Percentiles rank a stretch among this genome's conserved stretches.
phyloP scores from a whole-genome alignment of 2,113 vertebrate species.

The Nestor notabilis region DNA sequence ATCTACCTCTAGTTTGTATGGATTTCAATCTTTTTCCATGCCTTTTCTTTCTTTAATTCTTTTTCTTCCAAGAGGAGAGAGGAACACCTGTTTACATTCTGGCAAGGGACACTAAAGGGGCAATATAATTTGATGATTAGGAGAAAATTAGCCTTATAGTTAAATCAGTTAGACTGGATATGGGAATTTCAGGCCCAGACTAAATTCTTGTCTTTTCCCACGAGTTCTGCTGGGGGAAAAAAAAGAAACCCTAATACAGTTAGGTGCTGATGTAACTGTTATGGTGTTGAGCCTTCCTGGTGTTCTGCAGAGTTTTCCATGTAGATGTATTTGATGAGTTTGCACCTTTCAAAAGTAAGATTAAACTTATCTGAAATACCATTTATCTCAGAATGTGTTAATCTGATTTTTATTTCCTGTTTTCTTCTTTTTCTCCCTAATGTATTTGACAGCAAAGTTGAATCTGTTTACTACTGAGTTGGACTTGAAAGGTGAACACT shows the following conservation, averaged over 20 bases:
- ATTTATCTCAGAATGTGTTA: conserved; percentile 45
- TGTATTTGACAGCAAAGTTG: conserved; percentile 22
- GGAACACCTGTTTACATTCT: background rate
- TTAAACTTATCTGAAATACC: conserved; percentile 43
- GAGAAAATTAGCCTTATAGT: background rate
- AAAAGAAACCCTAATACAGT: background rate
- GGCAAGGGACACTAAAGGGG: background rate
- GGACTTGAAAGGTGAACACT: conserved; percentile 22
- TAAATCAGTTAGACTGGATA: background rate
- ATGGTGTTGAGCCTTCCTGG: background rate
- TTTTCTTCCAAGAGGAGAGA: background rate
- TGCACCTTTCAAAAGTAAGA: conserved; percentile 36
- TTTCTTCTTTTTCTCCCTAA: conserved; percentile 47
- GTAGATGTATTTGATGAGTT: background rate
- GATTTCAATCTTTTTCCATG: background rate
- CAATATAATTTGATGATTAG: background rate
- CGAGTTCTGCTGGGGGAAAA: background rate
- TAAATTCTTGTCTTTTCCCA: background rate
- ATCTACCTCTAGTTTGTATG: background rate
- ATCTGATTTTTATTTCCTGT: conserved; percentile 5
- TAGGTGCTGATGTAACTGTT: background rate
- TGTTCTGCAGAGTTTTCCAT: background rate
- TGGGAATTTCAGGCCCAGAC: background rate
- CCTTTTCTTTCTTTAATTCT: background rate
- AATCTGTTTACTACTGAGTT: background rate